A percentile compares a stretch with the other conserved stretches of the same genome.
Conservation (phyloP, 2,797 vertebrate genomes). For the Pteropus rufus region DNA sequence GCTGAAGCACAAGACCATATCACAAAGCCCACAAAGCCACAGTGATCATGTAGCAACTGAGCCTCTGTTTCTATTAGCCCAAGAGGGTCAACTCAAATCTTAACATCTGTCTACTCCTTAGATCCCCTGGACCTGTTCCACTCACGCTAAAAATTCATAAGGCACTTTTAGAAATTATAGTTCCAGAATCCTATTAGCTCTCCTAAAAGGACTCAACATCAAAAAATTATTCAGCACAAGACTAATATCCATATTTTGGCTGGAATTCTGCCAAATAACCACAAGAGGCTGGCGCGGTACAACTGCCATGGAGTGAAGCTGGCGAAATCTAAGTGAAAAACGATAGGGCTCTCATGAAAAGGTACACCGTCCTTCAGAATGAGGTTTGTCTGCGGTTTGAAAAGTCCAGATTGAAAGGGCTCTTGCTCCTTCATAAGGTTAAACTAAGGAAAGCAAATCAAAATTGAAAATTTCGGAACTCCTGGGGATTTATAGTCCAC, state of each 20-base stretch:
- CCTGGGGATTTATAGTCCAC: neutral
- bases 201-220: neutral
- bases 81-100: neutral
- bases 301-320: neutral
- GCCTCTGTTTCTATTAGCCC: neutral
- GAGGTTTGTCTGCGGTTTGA: neutral
- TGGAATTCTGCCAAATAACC: conserved; percentile 35
- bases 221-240: conserved; percentile 17
- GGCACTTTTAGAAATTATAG: neutral
- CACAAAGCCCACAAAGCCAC: neutral
- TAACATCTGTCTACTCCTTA: neutral
- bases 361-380: neutral
- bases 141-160: conserved; percentile 36
- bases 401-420: conserved; percentile 36
- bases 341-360: neutral
- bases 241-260: conserved; percentile 30
- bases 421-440: conserved; percentile 12
- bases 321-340: conserved; percentile 34
- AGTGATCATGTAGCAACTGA: neutral
- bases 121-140: conserved; percentile 22
- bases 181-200: conserved; percentile 1
- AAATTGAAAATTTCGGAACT: conserved; percentile 26
- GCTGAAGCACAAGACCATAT: neutral
- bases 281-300: neutral
- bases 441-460: neutral